Evolutionary conservation across 2,888 invertebrate species (phyloP), one percentile per base, ranked within the genome.

Genomic region (Lithophane socia): DNA sequence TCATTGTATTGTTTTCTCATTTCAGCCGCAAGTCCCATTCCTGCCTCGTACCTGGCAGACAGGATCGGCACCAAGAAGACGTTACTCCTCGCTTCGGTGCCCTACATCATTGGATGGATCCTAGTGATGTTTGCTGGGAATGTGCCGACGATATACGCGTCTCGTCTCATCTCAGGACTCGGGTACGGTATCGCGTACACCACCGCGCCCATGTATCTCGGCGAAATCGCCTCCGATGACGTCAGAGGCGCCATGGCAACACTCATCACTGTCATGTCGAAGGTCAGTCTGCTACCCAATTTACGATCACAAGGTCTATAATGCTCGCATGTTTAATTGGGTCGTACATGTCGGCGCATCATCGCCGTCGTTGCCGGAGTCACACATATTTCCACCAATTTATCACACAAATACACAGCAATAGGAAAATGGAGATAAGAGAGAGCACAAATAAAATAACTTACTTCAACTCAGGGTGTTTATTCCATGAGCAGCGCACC

Each of bases 31-130:
- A 97, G 97, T 65, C 97, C 97, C 9, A 94, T 97, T n/a, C 93
- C 97, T 7, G 97, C 97, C 0, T 97, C 97, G 0, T 96, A 97
- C 87, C 92, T 98, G 67, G 97, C 97, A 58, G 97, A 98, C 93
- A 95, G 96, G 79, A 95, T 98, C 77, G 98, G 98, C 24, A 96
- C 98, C 9, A 98, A 98, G 92, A 96, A 94, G 85, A 97, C 97
- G 0, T 95, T 98, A 0, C 93, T 98, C 16, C 92, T 97, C 21
- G 97, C 97, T 0, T 95, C 97, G 0, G 91, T 97, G 1, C 97
- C 98, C 0, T 97, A 97, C 88, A 97, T 97, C 84, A 88, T 97
- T 21, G 97, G 97, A 61, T 98, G 98, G 98, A 93, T 98, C 71
- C 94, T 97, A 75, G 97, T 98, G 75, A 97, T 97, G 91, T 91